Evolutionary conservation across 2,113 vertebrate genomes (phyloP), one percentile per base, ranked within the genome.

Genomic region (Neopipo cinnamomea): DNA sequence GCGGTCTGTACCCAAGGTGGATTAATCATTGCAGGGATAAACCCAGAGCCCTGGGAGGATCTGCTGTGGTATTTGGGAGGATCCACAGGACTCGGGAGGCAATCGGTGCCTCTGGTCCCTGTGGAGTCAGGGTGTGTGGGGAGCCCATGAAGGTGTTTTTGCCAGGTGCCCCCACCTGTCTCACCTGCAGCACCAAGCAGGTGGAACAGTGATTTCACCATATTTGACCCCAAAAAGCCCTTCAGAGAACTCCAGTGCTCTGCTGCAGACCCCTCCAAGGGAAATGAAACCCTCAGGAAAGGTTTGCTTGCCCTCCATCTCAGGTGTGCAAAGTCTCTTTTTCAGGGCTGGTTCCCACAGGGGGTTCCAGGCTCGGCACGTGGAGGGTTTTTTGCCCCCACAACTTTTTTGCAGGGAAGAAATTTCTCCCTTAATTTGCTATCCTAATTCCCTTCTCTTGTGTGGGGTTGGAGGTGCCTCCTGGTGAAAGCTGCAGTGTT

Each of bases 181-280:
- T 33, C 21, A 31, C 31, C 14, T 3, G 1, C 25, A 44, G 62
- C 2, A 2, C 30, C n/a, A 46, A 72, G 62, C 0, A 0, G 12
- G 31, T 61, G 19, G 33, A 75, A 16, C 1, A 4, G 24, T 75
- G 33, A 21, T 90, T 85, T 92, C 49, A 65, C 62, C 12, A 21
- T 55, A 27, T 35, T 4, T 44, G 37, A 66, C 28, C 52, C 50
- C 17, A 42, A 10, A 79, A 76, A 72, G 25, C 35, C 53, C 39
- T 72, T 2, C 39, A 42, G 35, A 63, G 58, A 65, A 8, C 25
- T 63, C 22, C 12, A 37, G n/a, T 42, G 16, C 39, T 55, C 41
- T 52, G 52, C 47, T 93, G 44, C 50, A 70, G 52, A 71, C 28
- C 28, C 7, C 19, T 93, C 37, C 30, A 66, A 37, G 13, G 46